Percentiles rank a stretch among this genome's conserved stretches.
Conservation (phyloP, 2,888 invertebrate genomes). For the Chloroclysta siterata region DNA sequence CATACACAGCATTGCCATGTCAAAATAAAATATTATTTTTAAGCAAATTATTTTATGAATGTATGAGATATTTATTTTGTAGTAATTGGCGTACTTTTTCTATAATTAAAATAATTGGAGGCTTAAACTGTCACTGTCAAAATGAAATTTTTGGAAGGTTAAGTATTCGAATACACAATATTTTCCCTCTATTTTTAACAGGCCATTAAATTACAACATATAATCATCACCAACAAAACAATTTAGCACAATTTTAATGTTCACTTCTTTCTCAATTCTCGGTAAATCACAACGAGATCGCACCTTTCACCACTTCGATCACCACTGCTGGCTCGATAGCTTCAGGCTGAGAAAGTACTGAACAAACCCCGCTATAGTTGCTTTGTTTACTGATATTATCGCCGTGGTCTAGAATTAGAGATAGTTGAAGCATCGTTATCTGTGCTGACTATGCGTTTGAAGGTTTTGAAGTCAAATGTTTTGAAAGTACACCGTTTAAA, state of each 20-base stretch:
- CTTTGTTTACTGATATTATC: conserved; percentile 45
- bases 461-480: conserved; percentile 33
- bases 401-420: conserved; percentile 35
- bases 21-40: too few species aligned
- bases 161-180: neutral
- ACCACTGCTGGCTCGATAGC: conserved; percentile 56
- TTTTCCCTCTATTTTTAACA: neutral
- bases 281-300: conserved; percentile 46
- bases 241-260: conserved; percentile 17
- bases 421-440: conserved; percentile 46
- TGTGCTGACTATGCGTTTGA: conserved; percentile 46
- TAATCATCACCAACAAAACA: conserved; percentile 13
- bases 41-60: neutral
- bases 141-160: neutral
- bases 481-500: conserved; percentile 24
- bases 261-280: conserved; percentile 39
- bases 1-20: too few species aligned
- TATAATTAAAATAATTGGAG: neutral
- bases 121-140: neutral
- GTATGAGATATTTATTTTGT: neutral
- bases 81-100: neutral
- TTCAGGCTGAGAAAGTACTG: conserved; percentile 65
- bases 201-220: conserved; percentile 7
- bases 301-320: conserved; percentile 63
- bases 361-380: conserved; percentile 47